Evolutionary conservation across 2,113 vertebrate species (phyloP), one percentile per base, ranked within the genome.

Genomic region (Garra rufa): DNA sequence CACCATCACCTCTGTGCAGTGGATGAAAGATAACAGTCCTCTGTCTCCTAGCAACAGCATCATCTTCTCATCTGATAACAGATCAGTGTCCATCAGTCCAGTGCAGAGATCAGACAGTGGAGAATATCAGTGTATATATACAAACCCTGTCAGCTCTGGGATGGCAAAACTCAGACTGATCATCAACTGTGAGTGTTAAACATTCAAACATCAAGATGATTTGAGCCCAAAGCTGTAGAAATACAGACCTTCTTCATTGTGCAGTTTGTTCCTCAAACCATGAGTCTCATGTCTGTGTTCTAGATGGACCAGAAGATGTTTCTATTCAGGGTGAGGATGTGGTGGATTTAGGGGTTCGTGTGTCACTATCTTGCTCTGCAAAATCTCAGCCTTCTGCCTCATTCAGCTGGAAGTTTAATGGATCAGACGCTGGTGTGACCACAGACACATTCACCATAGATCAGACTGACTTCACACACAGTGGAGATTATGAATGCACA

Each of bases 241-340:
- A 34, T n/a, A 52, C 48, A 28, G 6, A 38, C 19, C 38, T 30
- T 30, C 14, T 52, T 73, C 61, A 55, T 21, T 13, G 46, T 17
- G 30, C 17, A 34, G 10, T 46, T 44, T 26, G 3, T 44, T 2
- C 67, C 34, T 41, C 15, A 44, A 2, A 26, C 34, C 30, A 6
- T 15, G 11, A 52, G 19, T 61, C 21, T 77, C 21, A 73, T 61
- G 38, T 73, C 4, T 84, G 43, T 81, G 74, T 48, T 48, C 46
- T 89, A 94, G 93, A 90, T 89, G 92, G 93, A 80, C 93, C 92
- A 78, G 87, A 84, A 7, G 78, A 80, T 19, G 85, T 91, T 61
- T 3, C 30, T 41, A 88, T 94, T 83, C 1, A 2, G 3, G 91
- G 88, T 34, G 34, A 34, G 34, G 26, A 0, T 13, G 0, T 44